Conservation (phyloP, 2,797 vertebrate genomes). For the Hapalemur alaotrensis region DNA sequence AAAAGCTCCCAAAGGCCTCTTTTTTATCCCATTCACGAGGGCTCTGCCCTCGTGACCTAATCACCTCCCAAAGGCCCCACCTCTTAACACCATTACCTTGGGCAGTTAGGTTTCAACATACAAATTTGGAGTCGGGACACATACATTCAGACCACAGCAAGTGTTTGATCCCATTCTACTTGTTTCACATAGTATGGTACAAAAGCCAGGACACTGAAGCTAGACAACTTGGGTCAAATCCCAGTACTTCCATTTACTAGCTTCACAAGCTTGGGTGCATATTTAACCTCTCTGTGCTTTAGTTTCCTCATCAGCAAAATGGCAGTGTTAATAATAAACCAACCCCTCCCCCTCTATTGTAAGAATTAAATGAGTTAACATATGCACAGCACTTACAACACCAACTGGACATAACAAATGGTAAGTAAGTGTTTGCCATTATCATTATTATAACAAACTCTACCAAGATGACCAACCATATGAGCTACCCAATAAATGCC, state of each 20-base stretch:
- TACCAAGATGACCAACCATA: neutral
- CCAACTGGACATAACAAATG: neutral
- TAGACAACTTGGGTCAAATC: neutral
- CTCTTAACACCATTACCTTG: neutral
- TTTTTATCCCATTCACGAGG: neutral
- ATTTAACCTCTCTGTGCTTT: neutral
- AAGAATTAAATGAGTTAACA: neutral
- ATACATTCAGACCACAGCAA: neutral
- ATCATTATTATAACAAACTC: constrained; percentile 13
- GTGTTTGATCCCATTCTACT: neutral
- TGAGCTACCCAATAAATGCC: neutral
- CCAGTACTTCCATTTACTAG: neutral
- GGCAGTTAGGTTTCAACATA: neutral
- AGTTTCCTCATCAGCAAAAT: neutral
- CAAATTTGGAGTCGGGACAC: too few species aligned
- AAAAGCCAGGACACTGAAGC: neutral
- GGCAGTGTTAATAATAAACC: neutral
- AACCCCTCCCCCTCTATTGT: neutral
- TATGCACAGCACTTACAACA: neutral
- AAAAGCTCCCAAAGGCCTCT: neutral
- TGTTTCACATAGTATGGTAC: neutral
- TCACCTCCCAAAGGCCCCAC: neutral
- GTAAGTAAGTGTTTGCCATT: neutral
- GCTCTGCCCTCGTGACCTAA: neutral
- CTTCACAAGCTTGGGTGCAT: neutral